These are phyloP conservation scores for Macropis europaea DNA, from an alignment of 2,888 invertebrate species.

Conservation along the genomic window DNA sequence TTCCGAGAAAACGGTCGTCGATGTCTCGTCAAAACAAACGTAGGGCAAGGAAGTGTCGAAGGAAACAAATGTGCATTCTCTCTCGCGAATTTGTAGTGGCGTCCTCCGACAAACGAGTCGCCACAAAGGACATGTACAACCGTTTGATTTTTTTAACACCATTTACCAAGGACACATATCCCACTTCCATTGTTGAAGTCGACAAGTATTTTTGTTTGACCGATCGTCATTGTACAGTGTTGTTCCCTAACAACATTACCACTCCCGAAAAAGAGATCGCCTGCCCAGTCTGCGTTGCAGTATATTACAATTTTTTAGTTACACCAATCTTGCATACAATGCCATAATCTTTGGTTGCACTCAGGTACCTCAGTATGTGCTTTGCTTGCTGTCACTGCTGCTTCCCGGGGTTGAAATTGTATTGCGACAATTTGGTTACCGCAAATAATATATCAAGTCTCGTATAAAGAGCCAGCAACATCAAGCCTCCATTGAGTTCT, in stretches of 20 bases:
- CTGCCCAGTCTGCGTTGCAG: conserved; percentile 9
- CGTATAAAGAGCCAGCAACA: conserved; percentile 4
- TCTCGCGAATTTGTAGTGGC: no score
- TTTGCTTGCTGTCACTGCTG: conserved; percentile 32
- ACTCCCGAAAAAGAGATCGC: conserved; percentile 4
- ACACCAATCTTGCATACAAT: not conserved
- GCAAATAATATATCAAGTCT: conserved; percentile 14
- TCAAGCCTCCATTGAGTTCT: not conserved
- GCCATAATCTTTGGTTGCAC: conserved; percentile 11
- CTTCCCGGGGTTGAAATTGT: not conserved
- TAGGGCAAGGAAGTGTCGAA: no score
- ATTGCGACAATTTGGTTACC: conserved; percentile 27
- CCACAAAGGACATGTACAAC: conserved; percentile 8
- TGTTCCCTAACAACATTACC: not conserved
- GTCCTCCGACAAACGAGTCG: not conserved
- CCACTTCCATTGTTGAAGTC: conserved; percentile 23
- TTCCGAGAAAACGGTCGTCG: no score
- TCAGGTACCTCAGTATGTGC: conserved; percentile 22
- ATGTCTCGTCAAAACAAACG: no score
- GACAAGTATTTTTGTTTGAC: conserved; percentile 14
- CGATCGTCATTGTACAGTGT: not conserved
- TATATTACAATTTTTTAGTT: not conserved
- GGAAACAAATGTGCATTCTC: no score
- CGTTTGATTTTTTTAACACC: not conserved
- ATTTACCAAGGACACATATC: conserved; percentile 14